Evolutionary conservation across 2,797 vertebrate species (phyloP).

Genomic region (Petrocephalus sullivani): DNA sequence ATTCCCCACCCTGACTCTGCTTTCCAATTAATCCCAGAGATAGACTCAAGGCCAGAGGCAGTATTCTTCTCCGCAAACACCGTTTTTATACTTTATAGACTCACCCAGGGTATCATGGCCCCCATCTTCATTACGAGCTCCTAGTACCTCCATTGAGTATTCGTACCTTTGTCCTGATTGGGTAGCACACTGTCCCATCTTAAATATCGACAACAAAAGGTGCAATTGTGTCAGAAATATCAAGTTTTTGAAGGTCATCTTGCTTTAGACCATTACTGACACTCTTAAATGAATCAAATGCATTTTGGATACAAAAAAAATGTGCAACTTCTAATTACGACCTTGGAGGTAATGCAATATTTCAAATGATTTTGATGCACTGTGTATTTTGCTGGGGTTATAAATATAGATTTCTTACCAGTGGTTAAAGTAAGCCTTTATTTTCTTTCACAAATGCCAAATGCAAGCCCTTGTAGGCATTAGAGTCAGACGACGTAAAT

Average conservation of each 20-base stretch:
- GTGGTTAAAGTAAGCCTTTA: background rate
- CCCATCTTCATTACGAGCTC: background rate
- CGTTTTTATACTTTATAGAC: background rate
- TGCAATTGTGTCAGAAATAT: background rate
- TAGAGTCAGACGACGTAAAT: conserved; percentile 27
- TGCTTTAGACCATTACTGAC: background rate
- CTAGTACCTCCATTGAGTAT: background rate
- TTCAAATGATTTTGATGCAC: background rate
- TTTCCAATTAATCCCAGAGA: background rate
- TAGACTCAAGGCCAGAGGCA: background rate
- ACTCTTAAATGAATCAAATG: background rate
- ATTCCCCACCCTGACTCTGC: background rate
- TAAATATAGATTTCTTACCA: background rate
- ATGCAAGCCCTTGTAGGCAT: background rate
- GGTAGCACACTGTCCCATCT: background rate
- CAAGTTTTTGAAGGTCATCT: background rate
- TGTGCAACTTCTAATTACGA: background rate
- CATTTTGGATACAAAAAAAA: background rate
- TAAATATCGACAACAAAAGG: background rate
- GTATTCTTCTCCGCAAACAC: background rate
- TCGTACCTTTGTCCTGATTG: background rate
- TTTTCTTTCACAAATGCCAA: background rate
- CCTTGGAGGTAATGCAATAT: background rate
- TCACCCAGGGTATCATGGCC: background rate
- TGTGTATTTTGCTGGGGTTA: background rate